Percentiles rank a stretch among this genome's conserved stretches.
These are phyloP conservation scores for Corythoichthys intestinalis DNA, from an alignment of 2,113 vertebrate species.

Conservation along the genomic window DNA sequence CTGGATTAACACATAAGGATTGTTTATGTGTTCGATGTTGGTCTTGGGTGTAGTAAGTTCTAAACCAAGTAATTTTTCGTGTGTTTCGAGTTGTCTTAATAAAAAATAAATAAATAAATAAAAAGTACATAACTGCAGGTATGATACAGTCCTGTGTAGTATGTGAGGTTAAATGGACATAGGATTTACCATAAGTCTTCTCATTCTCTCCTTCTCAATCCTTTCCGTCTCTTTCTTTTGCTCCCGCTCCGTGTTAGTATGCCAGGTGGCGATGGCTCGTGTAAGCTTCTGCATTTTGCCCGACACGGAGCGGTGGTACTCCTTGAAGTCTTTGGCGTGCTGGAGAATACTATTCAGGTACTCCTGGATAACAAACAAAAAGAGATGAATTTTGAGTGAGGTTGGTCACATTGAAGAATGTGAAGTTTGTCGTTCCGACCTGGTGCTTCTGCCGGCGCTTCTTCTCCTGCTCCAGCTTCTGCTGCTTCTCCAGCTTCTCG, in stretches of 20 bases:
- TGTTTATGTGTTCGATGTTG: no score
- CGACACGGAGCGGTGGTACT: slow-evolving; percentile 92
- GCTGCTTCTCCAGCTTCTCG: slow-evolving; percentile 97
- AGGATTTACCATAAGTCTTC: slow-evolving; percentile 86
- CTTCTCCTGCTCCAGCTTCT: slow-evolving; percentile 97
- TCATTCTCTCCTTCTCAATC: slow-evolving; percentile 98
- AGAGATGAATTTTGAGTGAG: not conserved
- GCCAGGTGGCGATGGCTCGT: slow-evolving; percentile 92
- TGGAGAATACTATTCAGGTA: slow-evolving; percentile 98
- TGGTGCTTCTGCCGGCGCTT: slow-evolving; percentile 98
- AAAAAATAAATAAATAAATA: no score
- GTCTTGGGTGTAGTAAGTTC: no score
- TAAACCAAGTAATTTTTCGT: no score
- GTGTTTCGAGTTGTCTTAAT: no score
- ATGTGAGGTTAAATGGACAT: no score
- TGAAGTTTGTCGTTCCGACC: slow-evolving; percentile 63
- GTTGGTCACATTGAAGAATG: slow-evolving; percentile 50
- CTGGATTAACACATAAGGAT: no score
- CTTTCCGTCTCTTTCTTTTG: slow-evolving; percentile 98
- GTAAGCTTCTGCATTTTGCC: slow-evolving; percentile 96
- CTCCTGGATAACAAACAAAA: slow-evolving; percentile 72
- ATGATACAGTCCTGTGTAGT: no score
- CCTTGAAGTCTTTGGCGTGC: slow-evolving; percentile 98
- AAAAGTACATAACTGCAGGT: no score
- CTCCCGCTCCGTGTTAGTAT: slow-evolving; percentile 95